Conservation (phyloP, 1,140 invertebrate species). For the Drosophila erecta region DNA sequence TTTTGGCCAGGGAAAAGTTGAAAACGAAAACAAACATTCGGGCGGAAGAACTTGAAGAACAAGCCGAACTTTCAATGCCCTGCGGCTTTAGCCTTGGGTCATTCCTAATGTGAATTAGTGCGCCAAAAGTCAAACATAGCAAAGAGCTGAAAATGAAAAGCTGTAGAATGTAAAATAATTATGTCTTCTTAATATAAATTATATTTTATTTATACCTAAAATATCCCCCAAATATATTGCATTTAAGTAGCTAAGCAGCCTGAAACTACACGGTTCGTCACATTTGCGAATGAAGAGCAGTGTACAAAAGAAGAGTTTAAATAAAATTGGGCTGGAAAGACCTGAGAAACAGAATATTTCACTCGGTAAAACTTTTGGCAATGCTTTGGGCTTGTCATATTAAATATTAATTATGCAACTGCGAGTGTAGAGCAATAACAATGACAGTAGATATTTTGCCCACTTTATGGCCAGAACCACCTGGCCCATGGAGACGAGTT, state of each 20-base stretch:
- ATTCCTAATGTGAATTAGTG: background rate
- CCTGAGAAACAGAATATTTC: conserved; percentile 20
- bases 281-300: conserved; percentile 7
- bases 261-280: background rate
- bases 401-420: conserved; percentile 79
- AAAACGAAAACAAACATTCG: conserved; percentile 51
- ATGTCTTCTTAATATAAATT: no score
- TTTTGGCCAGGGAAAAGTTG: conserved; percentile 34
- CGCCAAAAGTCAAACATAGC: background rate
- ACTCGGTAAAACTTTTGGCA: conserved; percentile 35
- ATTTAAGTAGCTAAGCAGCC: background rate
- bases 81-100: conserved; percentile 26
- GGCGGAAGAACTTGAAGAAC: background rate
- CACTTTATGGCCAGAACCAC: conserved; percentile 72
- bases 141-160: background rate
- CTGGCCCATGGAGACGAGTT: conserved; percentile 26
- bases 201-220: no score
- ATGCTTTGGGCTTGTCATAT: conserved; percentile 58
- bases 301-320: conserved; percentile 5
- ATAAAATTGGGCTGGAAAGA: background rate
- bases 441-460: conserved; percentile 21
- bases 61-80: conserved; percentile 17
- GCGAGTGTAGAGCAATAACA: conserved; percentile 44
- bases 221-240: no score
- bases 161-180: no score